These are phyloP conservation scores for Alligator mississippiensis DNA, from an alignment of 2,113 vertebrate genomes.

Conservation along the genomic window DNA sequence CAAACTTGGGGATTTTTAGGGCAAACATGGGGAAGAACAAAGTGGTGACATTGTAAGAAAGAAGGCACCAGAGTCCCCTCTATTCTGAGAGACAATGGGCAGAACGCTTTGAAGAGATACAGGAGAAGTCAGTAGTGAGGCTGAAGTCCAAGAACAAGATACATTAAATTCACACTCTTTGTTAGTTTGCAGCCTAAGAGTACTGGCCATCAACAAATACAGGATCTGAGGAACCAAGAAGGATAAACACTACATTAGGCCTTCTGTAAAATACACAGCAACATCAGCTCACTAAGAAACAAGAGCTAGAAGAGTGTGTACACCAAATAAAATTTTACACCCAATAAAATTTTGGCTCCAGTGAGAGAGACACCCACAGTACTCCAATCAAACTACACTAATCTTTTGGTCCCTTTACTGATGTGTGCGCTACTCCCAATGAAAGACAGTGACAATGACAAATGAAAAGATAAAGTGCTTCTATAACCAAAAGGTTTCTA, in stretches of 20 bases:
- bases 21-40: not conserved
- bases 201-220: not conserved
- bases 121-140: not conserved
- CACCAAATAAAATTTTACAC: too few species aligned
- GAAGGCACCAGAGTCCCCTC: not conserved
- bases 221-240: not conserved
- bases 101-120: not conserved
- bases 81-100: not conserved
- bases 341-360: fast-evolving
- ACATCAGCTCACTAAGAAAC: not conserved
- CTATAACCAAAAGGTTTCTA: not conserved
- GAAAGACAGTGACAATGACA: not conserved
- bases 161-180: not conserved
- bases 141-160: not conserved
- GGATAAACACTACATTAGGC: not conserved
- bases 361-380: not conserved
- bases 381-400: not conserved
- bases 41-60: not conserved
- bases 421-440: fast-evolving
- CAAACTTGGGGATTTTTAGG: not conserved
- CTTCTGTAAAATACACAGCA: not conserved
- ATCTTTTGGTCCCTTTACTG: not conserved
- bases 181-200: not conserved
- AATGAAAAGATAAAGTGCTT: not conserved
- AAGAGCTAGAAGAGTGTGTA: not conserved